Evolutionary conservation across 2,113 vertebrate genomes (phyloP), one percentile per base, ranked within the genome.

Genomic region (Acinonyx jubatus): DNA sequence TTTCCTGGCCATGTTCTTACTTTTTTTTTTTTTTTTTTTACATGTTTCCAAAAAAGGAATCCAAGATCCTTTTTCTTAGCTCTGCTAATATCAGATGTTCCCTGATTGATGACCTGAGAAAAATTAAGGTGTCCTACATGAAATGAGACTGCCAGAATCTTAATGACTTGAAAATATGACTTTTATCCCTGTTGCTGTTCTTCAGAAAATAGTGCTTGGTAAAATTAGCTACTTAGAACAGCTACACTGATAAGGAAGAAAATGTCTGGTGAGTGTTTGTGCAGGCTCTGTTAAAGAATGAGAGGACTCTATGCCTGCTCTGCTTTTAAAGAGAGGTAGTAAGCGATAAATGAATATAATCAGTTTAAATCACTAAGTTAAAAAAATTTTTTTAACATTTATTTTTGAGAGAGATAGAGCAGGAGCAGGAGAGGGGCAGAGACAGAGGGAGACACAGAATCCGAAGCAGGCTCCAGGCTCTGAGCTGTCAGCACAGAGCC

Each of bases 11-110:
- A 4, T 69, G 5, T 15, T 92, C 93, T 76, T 91, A 83, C 78
- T 57, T 50, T 97, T 63, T n/a, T 85, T 92, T 89, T 91, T 94
- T 57, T 76, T 95, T 91, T 97, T 87, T 86, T 41, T 31, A 87
- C 31, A 18, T 11, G 36, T 89, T 96, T 92, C 50, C 29, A 88
- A 78, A 94, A 94, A 90, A 88, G 68, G 71, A 96, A 89, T 84
- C 52, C 55, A 84, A 86, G 78, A 79, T 94, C n/a, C 19, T 95
- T 94, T 92, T 85, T 82, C 91, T 85, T 93, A 80, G 33, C 63
- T 45, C 33, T 78, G 23, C 45, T 83, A 50, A 83, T 86, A 83
- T 61, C 52, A 93, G 81, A 57, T 76, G 33, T 82, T 82, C 71
- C 71, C 12, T 89, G 85, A 91, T 86, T 93, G 78, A 86, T 95